These are phyloP conservation scores for Caenorhabditis remanei DNA, from an alignment of 1,140 invertebrate genomes.

Conservation along the genomic window DNA sequence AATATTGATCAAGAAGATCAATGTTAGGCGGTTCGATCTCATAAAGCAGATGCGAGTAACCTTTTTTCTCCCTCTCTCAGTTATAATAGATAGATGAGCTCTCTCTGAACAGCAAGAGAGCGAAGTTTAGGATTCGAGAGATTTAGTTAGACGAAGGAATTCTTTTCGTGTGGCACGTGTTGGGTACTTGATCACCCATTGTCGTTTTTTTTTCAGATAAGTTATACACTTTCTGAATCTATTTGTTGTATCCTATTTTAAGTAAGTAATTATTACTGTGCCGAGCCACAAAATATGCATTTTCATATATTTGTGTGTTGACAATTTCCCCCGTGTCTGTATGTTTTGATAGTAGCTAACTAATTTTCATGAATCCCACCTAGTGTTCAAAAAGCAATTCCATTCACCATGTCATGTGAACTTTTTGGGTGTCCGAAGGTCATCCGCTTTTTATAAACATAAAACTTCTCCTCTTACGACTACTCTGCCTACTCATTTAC, in stretches of 20 bases:
- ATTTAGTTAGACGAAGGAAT: neutral
- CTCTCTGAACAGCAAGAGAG: neutral
- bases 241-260: no score
- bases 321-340: no score
- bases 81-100: constrained; percentile 20
- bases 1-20: neutral
- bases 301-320: no score
- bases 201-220: neutral
- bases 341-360: no score
- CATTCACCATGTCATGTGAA: neutral
- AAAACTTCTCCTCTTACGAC: neutral
- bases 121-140: neutral
- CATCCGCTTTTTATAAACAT: constrained; percentile 46
- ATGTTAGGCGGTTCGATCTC: neutral
- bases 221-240: no score
- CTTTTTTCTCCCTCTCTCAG: neutral
- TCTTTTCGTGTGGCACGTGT: constrained; percentile 8
- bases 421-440: constrained; percentile 32
- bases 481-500: neutral
- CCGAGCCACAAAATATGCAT: no score
- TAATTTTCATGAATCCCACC: no score
- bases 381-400: neutral
- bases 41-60: neutral
- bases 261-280: no score
- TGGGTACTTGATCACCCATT: neutral